Conservation (phyloP, 2,113 vertebrate species). For the Sebastes schlegelii region DNA sequence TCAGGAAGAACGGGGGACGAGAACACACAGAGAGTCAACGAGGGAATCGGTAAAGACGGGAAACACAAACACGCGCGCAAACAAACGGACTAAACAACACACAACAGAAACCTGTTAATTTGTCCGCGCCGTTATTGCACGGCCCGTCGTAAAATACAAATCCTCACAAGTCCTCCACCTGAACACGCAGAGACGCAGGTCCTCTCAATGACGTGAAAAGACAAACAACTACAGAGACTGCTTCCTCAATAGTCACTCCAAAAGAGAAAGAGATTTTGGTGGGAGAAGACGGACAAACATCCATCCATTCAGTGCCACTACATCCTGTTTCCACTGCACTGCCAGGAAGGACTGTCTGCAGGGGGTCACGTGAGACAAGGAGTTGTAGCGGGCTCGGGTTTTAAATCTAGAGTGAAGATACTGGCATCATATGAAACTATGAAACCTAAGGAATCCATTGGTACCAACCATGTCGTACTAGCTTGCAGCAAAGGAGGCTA, state of each 20-base stretch:
- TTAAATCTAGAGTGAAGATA: too few species aligned
- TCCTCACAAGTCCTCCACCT: slow-evolving; percentile 35
- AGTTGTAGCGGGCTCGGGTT: too few species aligned
- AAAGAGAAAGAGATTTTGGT: slow-evolving; percentile 23
- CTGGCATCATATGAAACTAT: too few species aligned
- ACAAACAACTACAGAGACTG: neutral
- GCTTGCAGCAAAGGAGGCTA: too few species aligned
- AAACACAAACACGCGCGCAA: slow-evolving; percentile 52
- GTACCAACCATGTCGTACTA: too few species aligned
- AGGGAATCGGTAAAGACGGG: slow-evolving; percentile 44
- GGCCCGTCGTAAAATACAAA: slow-evolving; percentile 54
- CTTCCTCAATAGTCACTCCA: slow-evolving; percentile 21
- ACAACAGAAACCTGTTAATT: slow-evolving; percentile 46
- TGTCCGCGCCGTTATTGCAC: slow-evolving; percentile 31
- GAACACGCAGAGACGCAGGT: slow-evolving; percentile 42
- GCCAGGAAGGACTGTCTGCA: too few species aligned
- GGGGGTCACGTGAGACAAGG: too few species aligned
- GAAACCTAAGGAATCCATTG: too few species aligned
- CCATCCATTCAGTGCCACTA: slow-evolving; percentile 12
- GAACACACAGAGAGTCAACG: slow-evolving; percentile 56
- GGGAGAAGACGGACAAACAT: slow-evolving; percentile 14
- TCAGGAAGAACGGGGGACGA: slow-evolving; percentile 52
- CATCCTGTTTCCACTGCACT: too few species aligned
- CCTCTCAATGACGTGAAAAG: slow-evolving; percentile 28
- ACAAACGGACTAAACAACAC: slow-evolving; percentile 49